Evolutionary conservation across 2,113 vertebrate genomes (phyloP).

Genomic region (Reinhardtius hippoglossoides): DNA sequence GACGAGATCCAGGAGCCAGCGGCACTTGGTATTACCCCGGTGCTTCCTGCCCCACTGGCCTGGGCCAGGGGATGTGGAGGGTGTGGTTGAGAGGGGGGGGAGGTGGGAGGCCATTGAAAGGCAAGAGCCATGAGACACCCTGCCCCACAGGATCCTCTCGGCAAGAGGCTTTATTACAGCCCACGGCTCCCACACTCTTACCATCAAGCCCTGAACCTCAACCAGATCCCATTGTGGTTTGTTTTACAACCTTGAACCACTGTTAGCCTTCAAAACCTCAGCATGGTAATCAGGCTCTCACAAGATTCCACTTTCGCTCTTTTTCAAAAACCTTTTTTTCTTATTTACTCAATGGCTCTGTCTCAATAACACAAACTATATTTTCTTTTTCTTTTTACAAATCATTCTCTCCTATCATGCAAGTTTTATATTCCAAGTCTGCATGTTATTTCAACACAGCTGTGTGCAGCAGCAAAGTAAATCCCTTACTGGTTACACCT

Average conservation of each 20-base stretch:
- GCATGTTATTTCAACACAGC: conserved; percentile 30
- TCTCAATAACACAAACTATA: neutral
- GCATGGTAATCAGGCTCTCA: conserved; percentile 56
- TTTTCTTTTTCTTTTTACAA: conserved; percentile 15
- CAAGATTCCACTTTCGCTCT: conserved; percentile 48
- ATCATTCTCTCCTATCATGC: conserved; percentile 12
- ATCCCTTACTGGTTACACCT: conserved; percentile 24
- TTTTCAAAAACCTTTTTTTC: conserved; percentile 50
- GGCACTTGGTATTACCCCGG: conserved; percentile 68
- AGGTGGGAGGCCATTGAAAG: conserved; percentile 51
- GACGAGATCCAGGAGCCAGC: conserved; percentile 82
- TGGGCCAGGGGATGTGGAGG: conserved; percentile 33
- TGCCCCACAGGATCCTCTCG: conserved; percentile 57
- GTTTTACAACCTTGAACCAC: conserved; percentile 82
- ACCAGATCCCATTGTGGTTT: conserved; percentile 75
- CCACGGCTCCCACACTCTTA: conserved; percentile 60
- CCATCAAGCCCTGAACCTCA: conserved; percentile 53
- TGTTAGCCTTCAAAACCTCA: conserved; percentile 70
- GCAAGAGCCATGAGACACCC: conserved; percentile 49
- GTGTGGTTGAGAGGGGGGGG: conserved; percentile 42
- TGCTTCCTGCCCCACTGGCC: conserved; percentile 72
- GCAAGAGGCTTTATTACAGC: conserved; percentile 45
- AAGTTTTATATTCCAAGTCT: conserved; percentile 22
- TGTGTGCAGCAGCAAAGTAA: conserved; percentile 14
- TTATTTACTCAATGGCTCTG: conserved; percentile 51